Conservation (phyloP, 2,113 vertebrate genomes). For the Halichoerus grypus region DNA sequence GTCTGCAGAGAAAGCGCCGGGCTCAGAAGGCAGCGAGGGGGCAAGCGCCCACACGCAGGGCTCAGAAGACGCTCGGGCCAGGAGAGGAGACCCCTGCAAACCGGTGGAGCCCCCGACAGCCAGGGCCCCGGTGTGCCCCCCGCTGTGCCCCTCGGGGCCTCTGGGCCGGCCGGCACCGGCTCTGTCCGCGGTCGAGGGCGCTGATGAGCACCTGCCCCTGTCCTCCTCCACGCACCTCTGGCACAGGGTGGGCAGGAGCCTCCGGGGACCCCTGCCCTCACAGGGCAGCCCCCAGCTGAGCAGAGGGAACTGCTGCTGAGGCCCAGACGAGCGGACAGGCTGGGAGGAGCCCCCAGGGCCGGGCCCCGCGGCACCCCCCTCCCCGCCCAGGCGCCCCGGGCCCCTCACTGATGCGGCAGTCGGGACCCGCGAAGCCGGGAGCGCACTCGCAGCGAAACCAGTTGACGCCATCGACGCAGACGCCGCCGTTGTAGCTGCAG, state of each 20-base stretch:
- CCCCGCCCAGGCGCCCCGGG: not conserved
- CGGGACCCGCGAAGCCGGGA: slow-evolving; percentile 95
- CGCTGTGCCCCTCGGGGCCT: rapidly evolving
- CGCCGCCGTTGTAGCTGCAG: slow-evolving; percentile 95
- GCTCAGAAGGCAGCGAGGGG: not conserved
- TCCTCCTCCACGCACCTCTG: not conserved
- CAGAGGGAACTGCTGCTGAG: rapidly evolving
- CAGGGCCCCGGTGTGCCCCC: rapidly evolving
- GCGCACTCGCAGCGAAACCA: slow-evolving; percentile 98
- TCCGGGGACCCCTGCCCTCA: rapidly evolving
- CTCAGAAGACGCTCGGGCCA: rapidly evolving
- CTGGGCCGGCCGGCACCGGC: rapidly evolving
- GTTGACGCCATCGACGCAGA: slow-evolving; percentile 96
- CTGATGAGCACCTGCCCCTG: not conserved
- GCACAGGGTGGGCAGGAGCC: rapidly evolving
- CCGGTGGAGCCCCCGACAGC: not conserved
- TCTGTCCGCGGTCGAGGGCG: not conserved
- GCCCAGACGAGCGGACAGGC: not conserved
- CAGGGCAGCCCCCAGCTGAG: rapidly evolving
- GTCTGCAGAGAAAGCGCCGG: slow-evolving; percentile 83
- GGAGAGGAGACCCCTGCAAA: rapidly evolving
- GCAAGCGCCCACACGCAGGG: rapidly evolving
- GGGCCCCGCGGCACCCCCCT: not conserved
- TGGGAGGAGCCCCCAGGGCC: not conserved
- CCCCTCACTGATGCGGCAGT: slow-evolving; percentile 98